Evolutionary conservation across 23 tunicate genomes (phyloP), one percentile per base, ranked within the genome.

Genomic region (Corella eumyota): DNA sequence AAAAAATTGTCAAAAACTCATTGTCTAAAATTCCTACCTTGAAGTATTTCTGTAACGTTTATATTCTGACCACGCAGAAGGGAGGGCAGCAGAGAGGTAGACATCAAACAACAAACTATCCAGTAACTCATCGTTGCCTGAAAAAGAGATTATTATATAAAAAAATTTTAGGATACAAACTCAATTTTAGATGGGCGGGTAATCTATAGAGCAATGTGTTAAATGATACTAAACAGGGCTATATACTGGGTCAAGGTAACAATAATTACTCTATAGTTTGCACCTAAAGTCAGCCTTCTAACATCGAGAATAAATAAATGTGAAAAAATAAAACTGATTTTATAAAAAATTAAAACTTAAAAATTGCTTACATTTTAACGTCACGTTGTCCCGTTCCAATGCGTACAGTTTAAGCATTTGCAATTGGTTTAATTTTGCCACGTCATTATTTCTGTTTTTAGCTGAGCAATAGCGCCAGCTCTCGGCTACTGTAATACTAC

Each of bases 101-200:
- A 70, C 78, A 50, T 84, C 94, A 45, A 84, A 70, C 26, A 84
- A 53, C 0, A 84, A 54, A 40, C 73, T 58, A 38, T 63, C 70
- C 31, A 84, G 30, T 1, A 75, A 38, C 25, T 75, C 94, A 1
- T 67, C 62, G 40, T 84, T 72, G 48, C 94, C 94, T 84, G 71
- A 3, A 20, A 68, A 77, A 32, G n/a, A 37, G 47, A 20, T n/a
- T 49, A 4, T 6, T 19, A 11, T 40, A 15, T 40, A 40, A 11
- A 40, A 40, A 40, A 11, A 40, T n/a, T n/a, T n/a, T n/a, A n/a
- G n/a, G n/a, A n/a, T n/a, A n/a, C n/a, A n/a, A n/a, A n/a, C n/a
- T n/a, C n/a, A n/a, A n/a, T n/a, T n/a, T n/a, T n/a, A n/a, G n/a
- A n/a, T n/a, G n/a, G n/a, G n/a, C n/a, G n/a, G n/a, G n/a, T n/a